Base-by-base conservation (phyloP, 2,888 invertebrate species). In the Ypsolopha scabrella region DNA sequence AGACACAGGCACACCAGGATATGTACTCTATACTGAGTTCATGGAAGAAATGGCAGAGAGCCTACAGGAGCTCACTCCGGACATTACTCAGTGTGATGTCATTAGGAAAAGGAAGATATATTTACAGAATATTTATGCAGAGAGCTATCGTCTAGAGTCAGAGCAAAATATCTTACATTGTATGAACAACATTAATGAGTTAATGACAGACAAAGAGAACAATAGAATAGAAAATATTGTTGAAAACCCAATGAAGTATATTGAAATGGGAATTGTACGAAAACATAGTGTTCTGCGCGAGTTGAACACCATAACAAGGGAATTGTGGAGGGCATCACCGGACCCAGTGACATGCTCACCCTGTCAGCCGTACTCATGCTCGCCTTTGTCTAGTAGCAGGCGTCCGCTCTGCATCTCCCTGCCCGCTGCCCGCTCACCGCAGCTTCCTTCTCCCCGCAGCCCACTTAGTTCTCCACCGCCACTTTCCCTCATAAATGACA, bases 171-270 rank as follows among this genome's bases (percentile, higher is more conserved):
- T 47, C 6, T 24, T 47, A 36, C 47, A 13, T 6, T 11, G 36
- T 36, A 47, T 47, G 36, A 47, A 7, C 8, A 36, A 13, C 36
- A 47, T 9, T 13, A 43, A 8, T 35, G 35, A n/a, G 11, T 6
- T 11, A 11, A 14, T 11, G 6, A 35, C 6, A n/a, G 47, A 36
- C 13, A 45, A 24, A 24, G 8, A 11, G 8, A 11, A 33, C 33
- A 9, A 24, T 24, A 45, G 34, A 10, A 45, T 14, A 3, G 47
- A 47, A 11, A 47, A 6, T 8, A 47, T 47, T 36, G 35, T 34
- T 24, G 38, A 13, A 34, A 55, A 58, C 48, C 57, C 58, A 7
- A 51, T 57, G 14, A 44, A 54, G 50, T 58, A 55, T 46, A 52
- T 58, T 38, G 55, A 52, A 13, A 35, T 35, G 37, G 37, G 47